phyloP scores from a whole-genome alignment of 2,113 vertebrate species.

The Zapornia atra region DNA sequence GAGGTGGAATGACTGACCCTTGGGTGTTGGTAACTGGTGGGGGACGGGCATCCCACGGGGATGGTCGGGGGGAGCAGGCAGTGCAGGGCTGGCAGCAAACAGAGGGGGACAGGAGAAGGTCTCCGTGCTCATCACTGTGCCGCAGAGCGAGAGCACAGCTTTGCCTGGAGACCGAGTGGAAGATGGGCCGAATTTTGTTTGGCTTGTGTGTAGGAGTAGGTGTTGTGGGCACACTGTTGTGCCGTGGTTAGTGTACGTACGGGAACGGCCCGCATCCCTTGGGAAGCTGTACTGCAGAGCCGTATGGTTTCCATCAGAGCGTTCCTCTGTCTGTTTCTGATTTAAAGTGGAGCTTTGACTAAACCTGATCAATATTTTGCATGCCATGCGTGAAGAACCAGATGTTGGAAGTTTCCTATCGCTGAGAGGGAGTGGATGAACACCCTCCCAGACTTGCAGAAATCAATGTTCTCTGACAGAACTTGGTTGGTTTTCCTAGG shows the following conservation, averaged over 20 bases:
- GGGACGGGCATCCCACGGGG: neutral
- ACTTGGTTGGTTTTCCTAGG: conserved; percentile 74
- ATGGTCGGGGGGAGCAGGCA: rapidly evolving
- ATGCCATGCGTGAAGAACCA: conserved; percentile 95
- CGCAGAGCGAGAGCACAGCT: neutral
- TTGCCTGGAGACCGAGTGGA: rapidly evolving
- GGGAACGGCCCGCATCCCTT: neutral
- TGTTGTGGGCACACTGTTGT: neutral
- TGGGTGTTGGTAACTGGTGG: too few species aligned
- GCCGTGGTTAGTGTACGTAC: neutral
- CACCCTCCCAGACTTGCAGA: conserved; percentile 83
- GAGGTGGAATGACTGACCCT: neutral
- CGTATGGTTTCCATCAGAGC: conserved; percentile 75
- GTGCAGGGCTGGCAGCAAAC: neutral
- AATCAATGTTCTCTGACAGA: conserved; percentile 87
- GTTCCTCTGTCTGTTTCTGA: conserved; percentile 69
- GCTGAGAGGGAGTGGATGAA: conserved; percentile 59
- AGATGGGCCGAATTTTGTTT: neutral
- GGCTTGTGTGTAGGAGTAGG: neutral
- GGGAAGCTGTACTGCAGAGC: conserved; percentile 67
- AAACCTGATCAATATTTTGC: conserved; percentile 91
- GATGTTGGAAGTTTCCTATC: conserved; percentile 95
- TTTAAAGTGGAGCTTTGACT: conserved; percentile 85
- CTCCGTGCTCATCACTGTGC: rapidly evolving
- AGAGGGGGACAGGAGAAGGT: rapidly evolving